Evolutionary conservation across 2,888 invertebrate genomes (phyloP).

Genomic region (Ophion obscuratus): DNA sequence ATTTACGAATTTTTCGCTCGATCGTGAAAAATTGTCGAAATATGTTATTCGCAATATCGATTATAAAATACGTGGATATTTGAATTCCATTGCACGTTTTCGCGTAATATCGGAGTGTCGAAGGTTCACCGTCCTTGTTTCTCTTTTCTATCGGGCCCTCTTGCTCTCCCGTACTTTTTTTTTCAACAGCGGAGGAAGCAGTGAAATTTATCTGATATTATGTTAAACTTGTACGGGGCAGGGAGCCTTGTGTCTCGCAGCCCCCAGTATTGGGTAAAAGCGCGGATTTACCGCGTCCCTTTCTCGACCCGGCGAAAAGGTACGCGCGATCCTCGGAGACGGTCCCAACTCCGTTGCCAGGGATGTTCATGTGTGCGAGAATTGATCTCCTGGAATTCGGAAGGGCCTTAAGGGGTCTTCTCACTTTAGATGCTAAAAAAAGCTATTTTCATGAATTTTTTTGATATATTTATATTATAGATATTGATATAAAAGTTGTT

Average conservation of each 20-base stretch:
- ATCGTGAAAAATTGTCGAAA: constrained; percentile 2
- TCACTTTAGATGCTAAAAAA: no score
- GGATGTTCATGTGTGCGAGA: not conserved
- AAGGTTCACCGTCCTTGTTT: constrained; percentile 42
- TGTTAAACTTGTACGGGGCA: constrained; percentile 78
- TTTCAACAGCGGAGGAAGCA: constrained; percentile 43
- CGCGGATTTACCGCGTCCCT: constrained; percentile 69
- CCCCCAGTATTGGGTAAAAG: constrained; percentile 47
- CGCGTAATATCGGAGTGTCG: constrained; percentile 62
- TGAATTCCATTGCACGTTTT: constrained; percentile 53
- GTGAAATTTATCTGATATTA: constrained; percentile 79
- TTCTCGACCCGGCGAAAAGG: not conserved
- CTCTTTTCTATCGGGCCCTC: not conserved
- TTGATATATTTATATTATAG: no score
- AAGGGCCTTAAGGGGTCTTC: not conserved
- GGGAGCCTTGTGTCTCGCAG: not conserved
- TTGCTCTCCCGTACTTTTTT: constrained; percentile 4
- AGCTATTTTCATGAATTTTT: no score
- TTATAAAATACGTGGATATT: constrained; percentile 45
- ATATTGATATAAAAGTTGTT: no score
- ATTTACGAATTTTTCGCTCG: not conserved
- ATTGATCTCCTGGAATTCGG: not conserved
- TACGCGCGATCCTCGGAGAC: constrained; percentile 8
- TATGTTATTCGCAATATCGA: constrained; percentile 28
- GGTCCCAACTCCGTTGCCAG: not conserved